Evolutionary conservation across 2,888 invertebrate genomes (phyloP).

Genomic region (Colostygia pectinataria): DNA sequence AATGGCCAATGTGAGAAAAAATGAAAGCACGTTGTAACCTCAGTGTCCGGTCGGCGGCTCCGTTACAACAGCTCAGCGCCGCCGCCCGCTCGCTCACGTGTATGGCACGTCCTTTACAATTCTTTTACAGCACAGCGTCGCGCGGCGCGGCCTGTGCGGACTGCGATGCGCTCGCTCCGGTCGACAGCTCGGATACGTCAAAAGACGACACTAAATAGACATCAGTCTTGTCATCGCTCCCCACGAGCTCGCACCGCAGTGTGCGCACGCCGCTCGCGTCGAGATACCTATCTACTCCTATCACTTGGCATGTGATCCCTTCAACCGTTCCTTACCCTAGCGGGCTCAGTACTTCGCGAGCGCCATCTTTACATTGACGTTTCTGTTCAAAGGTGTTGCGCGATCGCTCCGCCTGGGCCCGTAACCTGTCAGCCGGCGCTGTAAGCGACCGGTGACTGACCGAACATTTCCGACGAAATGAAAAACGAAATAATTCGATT

Average conservation of each 20-base stretch:
- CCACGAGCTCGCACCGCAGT: conserved; percentile 5
- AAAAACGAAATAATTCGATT: conserved; percentile 23
- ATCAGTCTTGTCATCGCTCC: conserved; percentile 26
- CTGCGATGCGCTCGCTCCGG: background rate
- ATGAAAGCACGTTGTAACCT: conserved; percentile 19
- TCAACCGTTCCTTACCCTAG: conserved; percentile 71
- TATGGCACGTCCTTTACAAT: conserved; percentile 59
- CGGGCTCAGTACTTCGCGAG: conserved; percentile 37
- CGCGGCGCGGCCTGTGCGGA: conserved; percentile 21
- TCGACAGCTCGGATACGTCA: conserved; percentile 20
- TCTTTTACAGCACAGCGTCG: conserved; percentile 22
- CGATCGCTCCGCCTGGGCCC: conserved; percentile 20
- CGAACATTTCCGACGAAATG: conserved; percentile 13
- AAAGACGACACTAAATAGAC: conserved; percentile 28
- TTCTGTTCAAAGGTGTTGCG: background rate
- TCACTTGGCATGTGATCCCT: conserved; percentile 71
- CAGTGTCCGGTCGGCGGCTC: conserved; percentile 18
- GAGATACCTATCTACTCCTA: conserved; percentile 50
- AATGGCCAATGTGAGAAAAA: conserved; percentile 30
- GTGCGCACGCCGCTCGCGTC: conserved; percentile 34
- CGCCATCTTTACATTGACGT: conserved; percentile 2
- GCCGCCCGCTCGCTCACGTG: conserved; percentile 38
- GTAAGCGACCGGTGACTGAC: conserved; percentile 14
- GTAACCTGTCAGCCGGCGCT: conserved; percentile 36
- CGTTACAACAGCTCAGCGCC: conserved; percentile 4